Percentiles rank a stretch among this genome's conserved stretches.
Evolutionary conservation across 2,888 invertebrate species (phyloP).

Genomic region (Caradrina kadenii): DNA sequence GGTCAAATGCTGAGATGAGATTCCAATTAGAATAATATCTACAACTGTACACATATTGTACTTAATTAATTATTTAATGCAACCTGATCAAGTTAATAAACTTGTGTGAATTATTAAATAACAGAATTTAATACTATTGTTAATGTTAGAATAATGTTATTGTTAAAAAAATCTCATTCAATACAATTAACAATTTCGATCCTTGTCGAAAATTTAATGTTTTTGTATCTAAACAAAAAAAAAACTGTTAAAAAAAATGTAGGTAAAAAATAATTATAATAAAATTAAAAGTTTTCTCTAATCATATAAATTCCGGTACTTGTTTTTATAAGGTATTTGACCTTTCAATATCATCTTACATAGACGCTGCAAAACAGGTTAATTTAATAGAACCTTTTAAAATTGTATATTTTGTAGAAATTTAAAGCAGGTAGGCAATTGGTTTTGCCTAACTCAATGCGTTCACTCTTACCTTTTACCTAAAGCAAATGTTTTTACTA

Average conservation of each 20-base stretch:
- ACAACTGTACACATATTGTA: too few species aligned
- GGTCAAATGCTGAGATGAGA: slow-evolving; percentile 40
- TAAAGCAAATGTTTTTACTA: slow-evolving; percentile 3
- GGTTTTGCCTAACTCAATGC: neutral
- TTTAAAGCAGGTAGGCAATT: slow-evolving; percentile 12
- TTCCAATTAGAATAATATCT: neutral
- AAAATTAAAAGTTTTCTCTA: neutral
- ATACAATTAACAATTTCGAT: neutral
- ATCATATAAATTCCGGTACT: neutral
- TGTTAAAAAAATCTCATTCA: neutral
- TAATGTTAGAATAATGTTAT: neutral
- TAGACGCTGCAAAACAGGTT: slow-evolving; percentile 48
- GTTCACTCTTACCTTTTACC: neutral
- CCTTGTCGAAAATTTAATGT: neutral
- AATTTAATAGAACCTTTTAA: slow-evolving; percentile 36
- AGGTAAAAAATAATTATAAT: neutral
- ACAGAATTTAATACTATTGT: neutral
- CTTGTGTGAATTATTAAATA: neutral
- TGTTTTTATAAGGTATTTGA: slow-evolving; percentile 17
- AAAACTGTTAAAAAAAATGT: neutral
- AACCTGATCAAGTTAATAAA: neutral
- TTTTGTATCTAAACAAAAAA: neutral
- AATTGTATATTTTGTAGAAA: slow-evolving; percentile 27
- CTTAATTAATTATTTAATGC: neutral
- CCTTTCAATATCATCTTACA: slow-evolving; percentile 44